Conservation (phyloP, 2,797 vertebrate species). For the Acridotheres tristis region DNA sequence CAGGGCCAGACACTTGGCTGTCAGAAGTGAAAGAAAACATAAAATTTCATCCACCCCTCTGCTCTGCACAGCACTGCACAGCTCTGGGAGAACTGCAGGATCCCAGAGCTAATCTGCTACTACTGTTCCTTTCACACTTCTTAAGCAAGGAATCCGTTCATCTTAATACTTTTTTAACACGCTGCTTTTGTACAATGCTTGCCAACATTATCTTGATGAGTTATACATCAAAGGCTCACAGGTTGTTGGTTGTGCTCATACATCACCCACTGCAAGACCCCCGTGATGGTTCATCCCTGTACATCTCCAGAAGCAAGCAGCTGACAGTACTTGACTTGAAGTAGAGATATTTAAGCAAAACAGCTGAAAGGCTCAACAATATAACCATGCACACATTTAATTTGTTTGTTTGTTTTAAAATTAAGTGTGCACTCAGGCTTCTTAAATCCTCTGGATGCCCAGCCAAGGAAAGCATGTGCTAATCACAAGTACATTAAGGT, state of each 20-base stretch:
- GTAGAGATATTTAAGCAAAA: conserved; percentile 10
- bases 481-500: conserved; percentile 42
- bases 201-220: conserved; percentile 68
- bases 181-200: conserved; percentile 54
- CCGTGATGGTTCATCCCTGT: not conserved
- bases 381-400: not conserved
- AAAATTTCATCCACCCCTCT: not conserved
- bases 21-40: not conserved
- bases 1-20: not conserved
- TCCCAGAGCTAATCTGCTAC: conserved; percentile 31
- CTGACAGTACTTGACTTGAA: conserved; percentile 39
- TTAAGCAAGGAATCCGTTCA: conserved; percentile 57
- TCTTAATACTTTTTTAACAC: conserved; percentile 56
- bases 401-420: conserved; percentile 64
- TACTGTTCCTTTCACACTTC: conserved; percentile 61
- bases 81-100: not conserved
- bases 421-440: not conserved
- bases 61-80: not conserved
- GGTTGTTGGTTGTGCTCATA: not conserved
- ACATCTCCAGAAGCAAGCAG: conserved; percentile 3
- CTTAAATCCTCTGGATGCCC: not conserved
- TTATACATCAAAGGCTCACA: conserved; percentile 55
- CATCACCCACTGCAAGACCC: not conserved
- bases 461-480: conserved; percentile 46
- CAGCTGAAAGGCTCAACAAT: not conserved